Base-by-base conservation (phyloP, 1,140 invertebrate species). In the Euborellia annulipes region DNA sequence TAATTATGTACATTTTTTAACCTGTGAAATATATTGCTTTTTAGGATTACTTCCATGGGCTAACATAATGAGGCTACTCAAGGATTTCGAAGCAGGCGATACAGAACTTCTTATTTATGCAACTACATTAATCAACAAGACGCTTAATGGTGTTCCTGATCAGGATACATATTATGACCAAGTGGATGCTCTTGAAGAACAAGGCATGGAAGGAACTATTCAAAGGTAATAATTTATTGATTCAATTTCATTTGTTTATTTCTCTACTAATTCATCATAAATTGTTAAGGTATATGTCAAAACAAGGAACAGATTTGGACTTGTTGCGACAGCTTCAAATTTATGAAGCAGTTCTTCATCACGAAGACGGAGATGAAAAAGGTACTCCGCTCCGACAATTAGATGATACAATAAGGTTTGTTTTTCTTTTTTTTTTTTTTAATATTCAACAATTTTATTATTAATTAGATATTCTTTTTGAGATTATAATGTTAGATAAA, bases 161-260 rank as follows among this genome's bases (percentile, higher is more conserved):
- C 88, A 94, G 64, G 92, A 98, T 61, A 89, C 85, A 8, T 99
- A 96, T 62, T 99, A 98, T 59, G 93, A 98, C 66, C 86, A 98
- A 55, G 91, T 93, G 0, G 95, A 99, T 68, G 76, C 79, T 27
- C 65, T 98, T 23, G 94, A 98, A 62, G 90, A 96, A 54, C 91
- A 95, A 58, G 92, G 91, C 3, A 93, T 99, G 64, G 91, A 96
- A 62, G 70, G 72, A 16, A 82, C 96, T 32, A 88, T 94, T 53
- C 80, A 89, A 58, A 75, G 83, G 58, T 69, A 51, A 54, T 52
- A 19, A 40, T 41, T 34, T 34, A 11, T 11, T n/a, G 11, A 34
- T 34, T n/a, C 32, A 11, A 11, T 34, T 34, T 34, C n/a, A 34
- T 34, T 34, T 40, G 38, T 40, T 43, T 30, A 9, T 7, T 43